Percentiles rank a stretch among this genome's conserved stretches.
These are phyloP conservation scores for Tragelaphus scriptus DNA, from an alignment of 2,113 vertebrate genomes.

Conservation along the genomic window DNA sequence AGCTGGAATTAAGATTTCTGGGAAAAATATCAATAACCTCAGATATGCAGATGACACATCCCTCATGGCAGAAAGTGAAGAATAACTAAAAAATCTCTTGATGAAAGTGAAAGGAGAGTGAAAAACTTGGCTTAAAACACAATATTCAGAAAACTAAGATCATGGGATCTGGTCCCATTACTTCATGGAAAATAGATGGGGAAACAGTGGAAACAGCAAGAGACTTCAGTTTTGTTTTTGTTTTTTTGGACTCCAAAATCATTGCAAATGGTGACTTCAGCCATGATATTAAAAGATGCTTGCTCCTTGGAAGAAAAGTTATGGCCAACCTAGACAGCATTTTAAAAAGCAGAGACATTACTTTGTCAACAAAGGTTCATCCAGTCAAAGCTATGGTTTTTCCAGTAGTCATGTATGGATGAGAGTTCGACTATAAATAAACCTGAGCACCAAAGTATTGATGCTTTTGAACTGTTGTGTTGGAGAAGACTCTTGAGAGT, in stretches of 20 bases:
- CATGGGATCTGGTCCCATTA: background rate
- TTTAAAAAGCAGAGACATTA: background rate
- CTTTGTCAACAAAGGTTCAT: background rate
- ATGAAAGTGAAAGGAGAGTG: background rate
- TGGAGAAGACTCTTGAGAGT: background rate
- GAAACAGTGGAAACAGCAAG: background rate
- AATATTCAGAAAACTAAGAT: background rate
- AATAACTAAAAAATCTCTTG: background rate
- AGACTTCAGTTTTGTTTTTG: too few species aligned
- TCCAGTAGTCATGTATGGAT: background rate
- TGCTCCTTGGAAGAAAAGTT: background rate
- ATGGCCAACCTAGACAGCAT: background rate
- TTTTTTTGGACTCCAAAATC: background rate
- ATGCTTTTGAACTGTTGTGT: background rate
- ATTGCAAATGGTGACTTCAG: background rate
- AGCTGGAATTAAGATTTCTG: background rate
- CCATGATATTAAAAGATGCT: background rate
- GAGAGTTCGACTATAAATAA: background rate
- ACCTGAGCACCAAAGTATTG: background rate
- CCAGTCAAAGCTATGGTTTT: background rate
- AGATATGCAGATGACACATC: background rate
- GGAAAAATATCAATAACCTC: background rate
- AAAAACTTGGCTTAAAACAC: background rate
- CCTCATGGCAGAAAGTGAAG: rapidly evolving
- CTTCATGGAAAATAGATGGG: background rate